Percentiles rank a stretch among this genome's conserved stretches.
phyloP scores from a whole-genome alignment of 2,888 invertebrate species.

The Agrotis clavis region DNA sequence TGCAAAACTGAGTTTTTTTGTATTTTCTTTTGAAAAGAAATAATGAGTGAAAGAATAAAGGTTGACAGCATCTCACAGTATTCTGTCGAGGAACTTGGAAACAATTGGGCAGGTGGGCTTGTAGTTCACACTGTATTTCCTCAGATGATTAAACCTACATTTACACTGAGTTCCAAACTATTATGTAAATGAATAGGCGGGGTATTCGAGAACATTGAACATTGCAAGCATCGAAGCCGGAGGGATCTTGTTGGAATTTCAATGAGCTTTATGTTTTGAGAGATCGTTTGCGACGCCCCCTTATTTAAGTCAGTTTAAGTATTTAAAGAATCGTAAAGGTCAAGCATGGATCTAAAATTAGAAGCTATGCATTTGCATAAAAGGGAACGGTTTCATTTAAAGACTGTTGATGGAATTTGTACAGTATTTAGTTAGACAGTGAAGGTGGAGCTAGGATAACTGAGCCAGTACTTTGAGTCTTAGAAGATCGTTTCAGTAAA shows the following conservation, averaged over 20 bases:
- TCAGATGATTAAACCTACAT: constrained; percentile 52
- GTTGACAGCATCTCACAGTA: not conserved
- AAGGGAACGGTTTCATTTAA: constrained; percentile 56
- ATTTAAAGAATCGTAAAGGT: constrained; percentile 64
- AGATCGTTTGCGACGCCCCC: constrained; percentile 38
- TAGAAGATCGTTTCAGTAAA: not conserved
- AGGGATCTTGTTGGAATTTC: constrained; percentile 57
- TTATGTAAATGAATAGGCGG: constrained; percentile 55
- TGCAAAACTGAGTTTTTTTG: constrained; percentile 12
- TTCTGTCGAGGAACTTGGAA: not conserved
- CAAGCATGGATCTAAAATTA: constrained; percentile 48
- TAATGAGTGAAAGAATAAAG: not conserved
- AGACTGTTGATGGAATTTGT: constrained; percentile 7
- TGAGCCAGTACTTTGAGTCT: constrained; percentile 2
- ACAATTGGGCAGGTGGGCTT: constrained; percentile 11
- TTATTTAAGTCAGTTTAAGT: constrained; percentile 55
- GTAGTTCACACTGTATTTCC: constrained; percentile 39
- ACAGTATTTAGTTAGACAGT: not conserved
- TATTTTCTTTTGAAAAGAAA: constrained; percentile 12
- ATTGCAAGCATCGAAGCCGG: constrained; percentile 50
- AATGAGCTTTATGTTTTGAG: constrained; percentile 54
- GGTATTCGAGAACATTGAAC: constrained; percentile 48
- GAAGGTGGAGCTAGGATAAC: not conserved
- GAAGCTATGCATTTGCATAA: constrained; percentile 48
- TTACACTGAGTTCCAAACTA: constrained; percentile 56